Percentiles rank a stretch among this genome's conserved stretches.
phyloP scores from a whole-genome alignment of 2,888 invertebrate genomes.

The Metellina segmentata region DNA sequence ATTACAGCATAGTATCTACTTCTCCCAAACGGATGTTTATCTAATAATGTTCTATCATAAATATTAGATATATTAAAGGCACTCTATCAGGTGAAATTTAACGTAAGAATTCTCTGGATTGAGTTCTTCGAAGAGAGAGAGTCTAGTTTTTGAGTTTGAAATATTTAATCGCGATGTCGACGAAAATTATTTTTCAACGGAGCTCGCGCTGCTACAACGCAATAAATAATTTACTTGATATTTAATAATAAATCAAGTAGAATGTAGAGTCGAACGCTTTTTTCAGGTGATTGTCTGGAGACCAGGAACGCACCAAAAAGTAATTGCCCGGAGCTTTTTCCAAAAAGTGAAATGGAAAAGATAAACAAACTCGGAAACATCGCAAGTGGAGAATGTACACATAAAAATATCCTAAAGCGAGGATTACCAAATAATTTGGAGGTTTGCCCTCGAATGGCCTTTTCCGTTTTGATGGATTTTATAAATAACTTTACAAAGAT shows the following conservation, averaged over 20 bases:
- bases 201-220: neutral
- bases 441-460: neutral
- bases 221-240: neutral
- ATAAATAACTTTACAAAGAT: neutral
- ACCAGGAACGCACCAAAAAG: neutral
- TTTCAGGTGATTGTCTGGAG: neutral
- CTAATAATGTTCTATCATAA: neutral
- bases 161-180: neutral
- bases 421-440: neutral
- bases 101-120: neutral
- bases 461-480: neutral
- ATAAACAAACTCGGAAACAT: neutral
- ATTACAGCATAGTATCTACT: neutral
- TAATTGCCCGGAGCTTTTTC: neutral
- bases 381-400: neutral
- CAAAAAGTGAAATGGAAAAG: neutral
- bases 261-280: neutral
- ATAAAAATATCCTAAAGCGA: neutral
- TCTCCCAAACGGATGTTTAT: neutral
- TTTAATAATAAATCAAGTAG: neutral
- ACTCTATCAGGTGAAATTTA: neutral
- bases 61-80: neutral
- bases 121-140: neutral
- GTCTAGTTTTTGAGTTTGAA: neutral
- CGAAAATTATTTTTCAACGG: neutral